A percentile compares a stretch with the other conserved stretches of the same genome.
phyloP scores from a whole-genome alignment of 2,113 vertebrate species.

The Clinocottus analis region DNA sequence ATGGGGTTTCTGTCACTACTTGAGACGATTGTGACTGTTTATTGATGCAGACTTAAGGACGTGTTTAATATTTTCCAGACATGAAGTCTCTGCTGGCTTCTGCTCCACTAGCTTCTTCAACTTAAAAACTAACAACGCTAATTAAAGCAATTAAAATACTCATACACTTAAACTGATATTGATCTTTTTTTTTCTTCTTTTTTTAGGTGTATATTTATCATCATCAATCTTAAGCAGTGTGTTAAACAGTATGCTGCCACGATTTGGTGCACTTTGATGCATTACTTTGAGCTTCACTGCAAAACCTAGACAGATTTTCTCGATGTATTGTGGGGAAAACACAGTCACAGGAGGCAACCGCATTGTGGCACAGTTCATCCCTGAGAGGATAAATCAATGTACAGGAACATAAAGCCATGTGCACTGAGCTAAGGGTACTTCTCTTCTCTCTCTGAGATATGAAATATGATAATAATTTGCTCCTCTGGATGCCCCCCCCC shows the following conservation, averaged over 20 bases:
- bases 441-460: conserved; percentile 4
- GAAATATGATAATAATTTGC: conserved; percentile 4
- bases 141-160: background rate
- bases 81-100: background rate
- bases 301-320: background rate
- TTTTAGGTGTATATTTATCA: background rate
- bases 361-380: background rate
- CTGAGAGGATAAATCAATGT: conserved; percentile 30
- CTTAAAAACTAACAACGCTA: background rate
- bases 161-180: background rate
- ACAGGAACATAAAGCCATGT: conserved; percentile 11
- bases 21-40: background rate
- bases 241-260: background rate
- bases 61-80: background rate
- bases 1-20: background rate
- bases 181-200: background rate
- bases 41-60: background rate
- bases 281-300: background rate
- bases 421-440: conserved; percentile 2
- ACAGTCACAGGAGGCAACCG: background rate
- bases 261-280: background rate
- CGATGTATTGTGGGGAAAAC: background rate
- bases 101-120: background rate
- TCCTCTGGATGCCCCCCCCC: background rate
- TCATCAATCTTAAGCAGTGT: background rate